Base-by-base conservation (phyloP, 1,140 invertebrate genomes). In the Ostrea denselamellosa region DNA sequence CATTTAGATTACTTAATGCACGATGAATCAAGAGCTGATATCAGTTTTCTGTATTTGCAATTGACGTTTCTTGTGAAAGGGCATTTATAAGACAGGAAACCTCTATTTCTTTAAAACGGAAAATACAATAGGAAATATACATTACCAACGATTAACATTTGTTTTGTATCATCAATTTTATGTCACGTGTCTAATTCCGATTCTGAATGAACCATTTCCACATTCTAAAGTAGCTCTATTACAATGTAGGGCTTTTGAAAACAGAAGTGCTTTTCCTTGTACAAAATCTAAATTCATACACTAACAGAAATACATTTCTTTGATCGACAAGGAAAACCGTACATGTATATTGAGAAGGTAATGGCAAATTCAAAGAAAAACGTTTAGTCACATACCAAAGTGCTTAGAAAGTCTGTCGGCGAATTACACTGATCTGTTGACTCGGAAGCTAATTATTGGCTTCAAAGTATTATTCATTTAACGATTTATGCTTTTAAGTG, bases 121-220 rank as follows among this genome's bases (percentile, higher is more conserved):
- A 77, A 77, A 77, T 77, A 77, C 68, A 77, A 77, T 77, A 77
- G 68, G 68, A 77, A 77, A 77, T 77, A 28, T 34, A 77, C 68
- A 77, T 77, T 77, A 25, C 10, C 22, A 9, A 28, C 68, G 4
- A 77, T 77, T 77, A 77, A 77, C 68, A 77, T 77, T 77, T 77
- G 68, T 77, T 77, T 77, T 25, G 28, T 12, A 77, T 14, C 68
- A 28, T 25, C 25, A 77, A 77, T 28, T 77, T 77, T 12, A 77
- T 77, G 68, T 77, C 68, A 77, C 68, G 68, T 77, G 68, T 77
- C 68, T 77, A 77, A 77, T 77, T 77, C 68, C 68, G 68, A 77
- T 77, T 77, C 68, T 34, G 68, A 77, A 77, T 77, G 68, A 77
- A 77, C 68, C 68, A 77, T 77, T 77, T 77, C 68, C 68, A 77